Conservation (phyloP, 2,797 vertebrate species). For the Gobionotothen gibberifrons region DNA sequence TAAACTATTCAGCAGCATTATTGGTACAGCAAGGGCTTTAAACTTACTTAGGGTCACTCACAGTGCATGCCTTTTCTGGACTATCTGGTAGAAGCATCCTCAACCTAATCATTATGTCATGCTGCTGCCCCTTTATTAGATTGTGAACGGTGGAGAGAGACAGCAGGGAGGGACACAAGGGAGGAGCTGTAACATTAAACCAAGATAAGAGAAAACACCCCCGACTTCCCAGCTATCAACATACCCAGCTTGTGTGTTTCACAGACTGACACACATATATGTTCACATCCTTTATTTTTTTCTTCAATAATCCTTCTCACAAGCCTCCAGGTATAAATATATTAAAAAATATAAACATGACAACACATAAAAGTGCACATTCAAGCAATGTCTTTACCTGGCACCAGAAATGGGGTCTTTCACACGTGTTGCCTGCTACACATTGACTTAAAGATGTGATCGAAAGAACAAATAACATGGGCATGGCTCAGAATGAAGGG, state of each 20-base stretch:
- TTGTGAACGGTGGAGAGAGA: constrained; percentile 53
- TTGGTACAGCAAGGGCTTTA: constrained; percentile 29
- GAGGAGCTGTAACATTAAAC: constrained; percentile 61
- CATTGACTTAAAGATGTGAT: constrained; percentile 56
- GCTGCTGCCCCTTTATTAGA: constrained; percentile 70
- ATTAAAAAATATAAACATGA: constrained; percentile 76
- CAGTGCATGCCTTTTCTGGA: constrained; percentile 29
- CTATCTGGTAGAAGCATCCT: constrained; percentile 14
- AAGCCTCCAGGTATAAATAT: constrained; percentile 77
- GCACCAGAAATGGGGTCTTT: constrained; percentile 58
- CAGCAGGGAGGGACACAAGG: constrained; percentile 43
- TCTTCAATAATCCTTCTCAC: constrained; percentile 55
- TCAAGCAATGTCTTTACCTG: constrained; percentile 65
- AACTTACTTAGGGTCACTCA: constrained; percentile 36
- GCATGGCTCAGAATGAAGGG: constrained; percentile 65
- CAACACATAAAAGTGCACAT: constrained; percentile 72
- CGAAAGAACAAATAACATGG: constrained; percentile 55
- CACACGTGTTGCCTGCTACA: constrained; percentile 59
- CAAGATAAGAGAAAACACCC: constrained; percentile 55
- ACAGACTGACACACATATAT: constrained; percentile 51
- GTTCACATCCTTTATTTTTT: constrained; percentile 65
- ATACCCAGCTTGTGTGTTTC: constrained; percentile 11
- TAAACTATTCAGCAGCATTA: constrained; percentile 10
- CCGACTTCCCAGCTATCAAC: background rate
- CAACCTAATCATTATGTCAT: constrained; percentile 37